A percentile compares a stretch with the other conserved stretches of the same genome.
phyloP scores from a whole-genome alignment of 2,113 vertebrate species.

The Petaurus breviceps region DNA sequence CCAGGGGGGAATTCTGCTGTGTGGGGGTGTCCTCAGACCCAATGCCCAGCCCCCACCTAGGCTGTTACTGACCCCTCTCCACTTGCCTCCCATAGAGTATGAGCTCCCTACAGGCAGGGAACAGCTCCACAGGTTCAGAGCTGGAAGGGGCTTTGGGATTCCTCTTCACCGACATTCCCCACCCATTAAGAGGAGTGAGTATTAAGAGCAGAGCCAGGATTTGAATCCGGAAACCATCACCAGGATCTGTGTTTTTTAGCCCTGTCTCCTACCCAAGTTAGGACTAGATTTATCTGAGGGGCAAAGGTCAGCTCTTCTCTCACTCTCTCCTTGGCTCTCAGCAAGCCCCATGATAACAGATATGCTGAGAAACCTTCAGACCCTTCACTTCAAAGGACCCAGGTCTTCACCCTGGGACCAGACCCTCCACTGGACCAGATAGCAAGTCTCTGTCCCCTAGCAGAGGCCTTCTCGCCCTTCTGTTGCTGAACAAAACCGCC shows the following conservation, averaged over 20 bases:
- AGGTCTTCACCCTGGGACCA: background rate
- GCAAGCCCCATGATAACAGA: background rate
- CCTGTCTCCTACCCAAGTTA: background rate
- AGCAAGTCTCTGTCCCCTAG: too few relatives aligned
- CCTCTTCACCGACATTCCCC: background rate
- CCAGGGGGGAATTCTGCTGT: background rate
- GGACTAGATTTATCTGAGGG: background rate
- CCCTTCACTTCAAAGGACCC: background rate
- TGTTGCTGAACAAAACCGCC: background rate
- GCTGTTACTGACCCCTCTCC: too few relatives aligned
- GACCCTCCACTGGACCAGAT: background rate
- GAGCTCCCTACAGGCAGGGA: background rate
- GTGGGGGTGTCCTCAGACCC: background rate
- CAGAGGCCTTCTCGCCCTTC: too few relatives aligned
- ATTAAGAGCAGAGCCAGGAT: background rate
- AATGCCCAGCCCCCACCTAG: background rate
- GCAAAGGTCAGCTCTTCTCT: background rate
- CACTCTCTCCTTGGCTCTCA: background rate
- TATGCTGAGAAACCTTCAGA: background rate
- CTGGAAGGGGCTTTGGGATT: background rate
- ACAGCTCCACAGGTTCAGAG: background rate
- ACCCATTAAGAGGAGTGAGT: background rate
- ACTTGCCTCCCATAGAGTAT: background rate
- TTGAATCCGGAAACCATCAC: background rate
- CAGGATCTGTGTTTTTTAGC: background rate